phyloP scores from a whole-genome alignment of 2,113 vertebrate genomes.

The Argyrosomus japonicus region DNA sequence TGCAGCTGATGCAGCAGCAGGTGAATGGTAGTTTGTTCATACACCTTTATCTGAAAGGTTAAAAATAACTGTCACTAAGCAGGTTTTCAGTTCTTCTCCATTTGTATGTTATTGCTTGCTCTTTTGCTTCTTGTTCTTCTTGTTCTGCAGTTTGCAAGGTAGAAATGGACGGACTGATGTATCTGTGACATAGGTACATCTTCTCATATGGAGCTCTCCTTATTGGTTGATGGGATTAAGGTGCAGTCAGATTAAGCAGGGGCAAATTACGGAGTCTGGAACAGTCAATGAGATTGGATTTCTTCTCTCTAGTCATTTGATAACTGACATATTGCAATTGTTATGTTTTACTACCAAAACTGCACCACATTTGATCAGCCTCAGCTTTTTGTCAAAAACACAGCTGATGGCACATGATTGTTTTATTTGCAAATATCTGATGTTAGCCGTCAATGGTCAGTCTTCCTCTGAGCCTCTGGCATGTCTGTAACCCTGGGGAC shows the following conservation, averaged over 20 bases:
- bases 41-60: background rate
- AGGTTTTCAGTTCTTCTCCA: background rate
- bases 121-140: no score
- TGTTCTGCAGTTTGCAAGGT: background rate
- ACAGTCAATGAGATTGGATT: background rate
- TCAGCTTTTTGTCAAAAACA: constrained; percentile 7
- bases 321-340: background rate
- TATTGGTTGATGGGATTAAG: constrained; percentile 31
- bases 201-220: background rate
- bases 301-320: background rate
- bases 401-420: background rate
- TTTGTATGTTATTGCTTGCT: background rate
- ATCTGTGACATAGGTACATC: background rate
- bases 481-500: constrained; percentile 14
- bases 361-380: background rate
- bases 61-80: background rate
- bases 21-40: background rate
- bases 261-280: background rate
- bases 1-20: background rate
- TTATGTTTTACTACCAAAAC: background rate
- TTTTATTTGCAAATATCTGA: background rate
- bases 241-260: background rate
- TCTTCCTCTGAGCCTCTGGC: background rate
- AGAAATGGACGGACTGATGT: background rate
- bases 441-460: background rate